Evolutionary conservation across 2,888 invertebrate genomes (phyloP), one percentile per base, ranked within the genome.

Genomic region (Heteromurus nitidus): DNA sequence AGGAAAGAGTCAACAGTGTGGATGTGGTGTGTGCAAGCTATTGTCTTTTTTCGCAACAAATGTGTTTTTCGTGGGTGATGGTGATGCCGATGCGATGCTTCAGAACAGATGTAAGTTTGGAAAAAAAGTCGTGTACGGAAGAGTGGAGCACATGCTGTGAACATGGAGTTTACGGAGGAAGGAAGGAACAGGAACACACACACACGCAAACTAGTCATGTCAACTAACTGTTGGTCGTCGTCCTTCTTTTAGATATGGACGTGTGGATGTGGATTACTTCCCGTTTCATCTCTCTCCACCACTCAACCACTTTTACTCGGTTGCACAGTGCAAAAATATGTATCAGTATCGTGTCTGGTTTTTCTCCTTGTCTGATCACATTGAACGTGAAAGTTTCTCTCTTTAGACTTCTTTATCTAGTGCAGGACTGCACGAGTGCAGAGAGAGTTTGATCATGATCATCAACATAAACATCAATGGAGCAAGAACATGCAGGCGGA

Each of bases 1-100:
- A 30, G n/a, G n/a, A n/a, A n/a, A n/a, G 26, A 72, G 65, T 55
- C 72, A 80, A 73, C 80, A 72, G 80, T 67, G 70, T n/a, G n/a
- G n/a, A n/a, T n/a, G n/a, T n/a, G n/a, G n/a, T n/a, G n/a, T n/a
- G n/a, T 64, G 18, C 16, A 24, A 31, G 26, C 53, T 26, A 42
- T 42, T 72, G 42, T 72, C 22, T 22, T 50, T 62, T 55, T 30
- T 36, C 47, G 67, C 72, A 80, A 79, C 80, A 80, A 79, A 53
- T 72, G n/a, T n/a, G 72, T 65, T 76, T 65, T 75, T 76, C 16
- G 24, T n/a, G n/a, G n/a, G n/a, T n/a, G n/a, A n/a, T n/a, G n/a
- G n/a, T n/a, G n/a, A n/a, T n/a, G n/a, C n/a, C n/a, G n/a, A n/a
- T n/a, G 42, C 28, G 53, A 30, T 79, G 36, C 69, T 70, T 53